Percentiles rank a stretch among this genome's conserved stretches.
phyloP scores from a whole-genome alignment of 2,113 vertebrate genomes.

The Muntiacus muntjak region DNA sequence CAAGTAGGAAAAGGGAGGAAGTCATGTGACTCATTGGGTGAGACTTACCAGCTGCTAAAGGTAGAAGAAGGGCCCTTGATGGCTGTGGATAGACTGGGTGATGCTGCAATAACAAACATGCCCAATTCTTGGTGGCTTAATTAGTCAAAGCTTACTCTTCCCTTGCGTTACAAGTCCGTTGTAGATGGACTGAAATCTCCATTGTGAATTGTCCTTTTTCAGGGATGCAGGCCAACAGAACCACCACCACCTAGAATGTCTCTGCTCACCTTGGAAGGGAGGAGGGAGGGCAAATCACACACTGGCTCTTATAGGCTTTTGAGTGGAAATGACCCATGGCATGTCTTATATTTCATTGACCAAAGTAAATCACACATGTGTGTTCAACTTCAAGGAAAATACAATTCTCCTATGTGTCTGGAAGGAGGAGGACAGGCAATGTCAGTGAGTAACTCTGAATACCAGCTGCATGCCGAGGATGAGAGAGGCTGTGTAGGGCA shows the following conservation, averaged over 20 bases:
- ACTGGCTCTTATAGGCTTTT: neutral
- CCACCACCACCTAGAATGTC: neutral
- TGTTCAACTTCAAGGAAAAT: neutral
- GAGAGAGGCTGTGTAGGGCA: neutral
- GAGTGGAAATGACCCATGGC: neutral
- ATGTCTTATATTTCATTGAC: neutral
- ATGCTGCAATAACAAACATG: neutral
- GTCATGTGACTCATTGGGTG: neutral
- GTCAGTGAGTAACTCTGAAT: neutral
- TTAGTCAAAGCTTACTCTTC: neutral
- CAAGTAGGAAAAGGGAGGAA: neutral
- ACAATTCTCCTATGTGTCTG: neutral
- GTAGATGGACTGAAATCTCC: neutral
- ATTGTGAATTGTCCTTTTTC: neutral
- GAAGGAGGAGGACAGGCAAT: neutral
- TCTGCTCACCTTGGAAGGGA: neutral
- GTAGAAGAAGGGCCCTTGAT: neutral
- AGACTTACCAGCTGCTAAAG: neutral
- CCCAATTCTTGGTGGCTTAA: neutral
- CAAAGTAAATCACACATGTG: neutral
- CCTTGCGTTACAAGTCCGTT: neutral
- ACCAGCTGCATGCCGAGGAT: neutral
- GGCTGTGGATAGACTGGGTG: neutral
- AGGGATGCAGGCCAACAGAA: neutral
- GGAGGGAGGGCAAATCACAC: neutral